phyloP scores from a whole-genome alignment of 2,888 invertebrate species.

The Polydrusus pterygomalis region DNA sequence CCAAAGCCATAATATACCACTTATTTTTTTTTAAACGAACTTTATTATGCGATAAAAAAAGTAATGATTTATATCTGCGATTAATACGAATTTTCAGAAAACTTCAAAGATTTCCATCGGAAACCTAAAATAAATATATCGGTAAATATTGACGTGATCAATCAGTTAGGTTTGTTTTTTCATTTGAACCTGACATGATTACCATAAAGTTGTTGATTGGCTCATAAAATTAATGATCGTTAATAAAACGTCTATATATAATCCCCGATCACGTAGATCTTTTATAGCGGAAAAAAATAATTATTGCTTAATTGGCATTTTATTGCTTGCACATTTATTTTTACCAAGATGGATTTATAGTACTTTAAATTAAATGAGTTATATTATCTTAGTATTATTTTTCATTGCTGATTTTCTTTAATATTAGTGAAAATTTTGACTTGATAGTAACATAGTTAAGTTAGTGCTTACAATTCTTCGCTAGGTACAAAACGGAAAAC shows the following conservation, averaged over 20 bases:
- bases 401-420: no score
- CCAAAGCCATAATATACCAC: no score
- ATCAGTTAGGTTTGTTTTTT: slow-evolving; percentile 35
- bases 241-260: slow-evolving; percentile 44
- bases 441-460: no score
- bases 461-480: no score
- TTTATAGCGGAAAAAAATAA: slow-evolving; percentile 41
- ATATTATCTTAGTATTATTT: background rate
- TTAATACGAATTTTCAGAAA: background rate
- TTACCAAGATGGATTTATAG: slow-evolving; percentile 22
- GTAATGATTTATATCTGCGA: no score
- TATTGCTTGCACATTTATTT: slow-evolving; percentile 19
- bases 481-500: no score
- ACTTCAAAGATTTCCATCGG: slow-evolving; percentile 13
- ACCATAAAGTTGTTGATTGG: slow-evolving; percentile 41
- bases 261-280: slow-evolving; percentile 34
- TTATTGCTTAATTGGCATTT: slow-evolving; percentile 27
- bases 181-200: slow-evolving; percentile 32
- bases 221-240: slow-evolving; percentile 41
- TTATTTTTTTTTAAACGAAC: no score
- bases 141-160: slow-evolving; percentile 47
- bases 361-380: slow-evolving; percentile 7
- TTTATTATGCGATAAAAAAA: no score
- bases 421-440: no score
- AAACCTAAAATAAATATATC: slow-evolving; percentile 19